Base-by-base conservation (phyloP, 2,888 invertebrate genomes). In the Mantis religiosa region DNA sequence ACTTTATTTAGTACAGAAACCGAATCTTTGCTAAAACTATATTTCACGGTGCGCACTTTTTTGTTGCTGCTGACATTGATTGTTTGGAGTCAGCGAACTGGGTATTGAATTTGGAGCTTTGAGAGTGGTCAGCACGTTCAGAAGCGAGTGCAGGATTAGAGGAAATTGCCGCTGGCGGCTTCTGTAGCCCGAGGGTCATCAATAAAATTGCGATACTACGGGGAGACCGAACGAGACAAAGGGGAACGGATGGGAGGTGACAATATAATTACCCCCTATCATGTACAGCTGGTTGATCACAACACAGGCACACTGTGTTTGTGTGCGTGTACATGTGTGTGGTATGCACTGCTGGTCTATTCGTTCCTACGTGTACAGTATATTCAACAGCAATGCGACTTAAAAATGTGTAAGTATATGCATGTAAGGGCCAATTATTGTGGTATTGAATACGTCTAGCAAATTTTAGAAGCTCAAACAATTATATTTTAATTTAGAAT, bases 221-320 rank as follows among this genome's bases (percentile, higher is more conserved):
- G 54, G 54, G 54, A 71, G 54, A 25, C 54, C 54, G 54, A 81
- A 34, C 34, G 82, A 82, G 87, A 87, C 87, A 87, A 87, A 87
- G 87, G 54, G 82, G 87, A 82, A 34, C 87, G 88, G 84, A 28
- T 71, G 89, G 84, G 84, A 87, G 89, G 89, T 89, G 89, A 89
- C 89, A 89, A 87, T 89, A 87, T 87, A 89, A 89, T 89, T 89
- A 89, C 83, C 28, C 84, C 28, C 71, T 84, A 84, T 89, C 89
- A 89, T 84, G 27, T 25, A 82, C 89, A 89, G 87, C 89, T 85
- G 89, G 87, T 28, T 84, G 86, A 20, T 85, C 85, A 85, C 85
- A 85, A 85, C 85, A 85, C 85, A 85, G 85, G 54, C 47, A 85
- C 54, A 20, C 54, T 71, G 20, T 6, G 20, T 54, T 20, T 34